Conservation (phyloP, 2,797 vertebrate genomes). For the Uromys caudimaculatus region DNA sequence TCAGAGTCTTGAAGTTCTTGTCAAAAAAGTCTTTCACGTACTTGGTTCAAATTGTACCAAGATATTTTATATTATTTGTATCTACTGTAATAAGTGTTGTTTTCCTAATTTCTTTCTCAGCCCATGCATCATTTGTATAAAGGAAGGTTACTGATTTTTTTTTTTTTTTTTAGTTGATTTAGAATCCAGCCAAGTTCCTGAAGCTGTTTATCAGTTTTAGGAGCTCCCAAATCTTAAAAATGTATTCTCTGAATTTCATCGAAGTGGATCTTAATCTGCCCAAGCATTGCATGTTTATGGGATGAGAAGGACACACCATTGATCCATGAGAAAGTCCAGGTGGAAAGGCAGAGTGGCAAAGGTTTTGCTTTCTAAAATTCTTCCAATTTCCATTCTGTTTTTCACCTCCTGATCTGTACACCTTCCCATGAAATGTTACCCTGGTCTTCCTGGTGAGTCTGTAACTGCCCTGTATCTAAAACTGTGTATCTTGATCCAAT, state of each 20-base stretch:
- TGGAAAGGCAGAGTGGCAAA: conserved; percentile 5
- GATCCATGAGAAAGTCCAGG: not conserved
- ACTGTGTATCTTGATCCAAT: conserved; percentile 74
- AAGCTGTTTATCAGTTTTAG: not conserved
- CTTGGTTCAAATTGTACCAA: not conserved
- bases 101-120: not conserved
- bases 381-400: not conserved
- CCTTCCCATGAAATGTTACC: conserved; percentile 57
- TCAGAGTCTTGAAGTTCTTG: not conserved
- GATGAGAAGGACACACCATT: not conserved
- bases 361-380: not conserved
- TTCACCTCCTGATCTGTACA: not conserved
- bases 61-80: not conserved
- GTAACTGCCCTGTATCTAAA: conserved; percentile 66
- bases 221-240: not conserved
- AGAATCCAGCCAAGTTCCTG: not conserved
- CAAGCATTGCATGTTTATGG: conserved; percentile 13
- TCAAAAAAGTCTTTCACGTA: not conserved
- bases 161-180: not conserved
- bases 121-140: not conserved
- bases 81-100: not conserved
- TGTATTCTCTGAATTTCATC: not conserved
- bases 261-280: not conserved
- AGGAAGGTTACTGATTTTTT: not conserved
- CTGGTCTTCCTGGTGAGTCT: conserved; percentile 22